Evolutionary conservation across 2,797 vertebrate genomes (phyloP).

Genomic region (Tenualosa ilisha): DNA sequence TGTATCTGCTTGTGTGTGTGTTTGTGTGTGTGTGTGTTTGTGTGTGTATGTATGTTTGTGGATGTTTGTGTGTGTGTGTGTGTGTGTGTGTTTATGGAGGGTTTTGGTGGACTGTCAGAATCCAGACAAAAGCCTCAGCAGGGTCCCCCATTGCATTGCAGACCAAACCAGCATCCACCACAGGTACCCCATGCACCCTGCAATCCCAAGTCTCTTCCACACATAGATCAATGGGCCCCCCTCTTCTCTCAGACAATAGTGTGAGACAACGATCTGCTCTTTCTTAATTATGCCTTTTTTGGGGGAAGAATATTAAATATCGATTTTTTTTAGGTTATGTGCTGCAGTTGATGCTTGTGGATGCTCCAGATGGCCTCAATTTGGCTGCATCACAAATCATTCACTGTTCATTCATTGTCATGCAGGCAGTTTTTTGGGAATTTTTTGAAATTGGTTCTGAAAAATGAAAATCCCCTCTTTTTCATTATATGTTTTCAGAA

Average conservation of each 20-base stretch:
- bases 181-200: not conserved
- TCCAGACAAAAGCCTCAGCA: slow-evolving; percentile 22
- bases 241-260: not conserved
- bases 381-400: not conserved
- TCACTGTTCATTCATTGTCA: not conserved
- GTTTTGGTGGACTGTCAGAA: not conserved
- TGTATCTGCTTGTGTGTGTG: not conserved
- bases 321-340: not conserved
- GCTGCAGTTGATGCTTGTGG: not conserved
- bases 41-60: slow-evolving; percentile 27
- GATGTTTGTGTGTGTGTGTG: slow-evolving; percentile 25
- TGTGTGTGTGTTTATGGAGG: not conserved
- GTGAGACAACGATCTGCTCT: not conserved
- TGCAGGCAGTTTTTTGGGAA: not conserved
- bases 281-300: not conserved
- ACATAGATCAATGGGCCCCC: not conserved
- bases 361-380: not conserved
- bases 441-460: not conserved
- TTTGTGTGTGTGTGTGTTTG: not conserved
- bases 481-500: slow-evolving; percentile 21
- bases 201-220: not conserved
- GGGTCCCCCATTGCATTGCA: not conserved
- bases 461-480: not conserved
- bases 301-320: not conserved
- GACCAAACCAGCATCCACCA: not conserved